Evolutionary conservation across 2,888 invertebrate genomes (phyloP).

Genomic region (Seira sanloemensis): DNA sequence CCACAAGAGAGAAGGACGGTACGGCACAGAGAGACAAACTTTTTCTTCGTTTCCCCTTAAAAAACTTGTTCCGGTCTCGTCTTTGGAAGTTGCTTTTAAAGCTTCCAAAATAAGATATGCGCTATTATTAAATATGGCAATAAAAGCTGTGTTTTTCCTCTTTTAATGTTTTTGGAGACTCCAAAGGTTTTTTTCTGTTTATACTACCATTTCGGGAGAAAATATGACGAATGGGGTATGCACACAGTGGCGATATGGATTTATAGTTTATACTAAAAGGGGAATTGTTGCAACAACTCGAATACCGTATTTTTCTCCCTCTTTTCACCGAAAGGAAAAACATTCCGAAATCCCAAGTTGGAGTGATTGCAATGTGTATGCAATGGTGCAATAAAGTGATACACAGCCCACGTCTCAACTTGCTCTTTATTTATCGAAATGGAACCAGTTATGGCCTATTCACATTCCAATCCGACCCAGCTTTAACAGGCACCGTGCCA

Average conservation of each 20-base stretch:
- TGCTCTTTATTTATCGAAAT: no score
- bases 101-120: neutral
- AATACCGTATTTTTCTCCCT: neutral
- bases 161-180: neutral
- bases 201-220: no score
- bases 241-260: no score
- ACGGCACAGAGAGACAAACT: neutral
- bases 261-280: no score
- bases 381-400: no score
- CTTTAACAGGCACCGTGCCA: no score
- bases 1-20: neutral
- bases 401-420: no score
- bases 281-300: neutral
- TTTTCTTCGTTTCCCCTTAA: conserved; percentile 14
- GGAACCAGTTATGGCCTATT: no score
- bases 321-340: neutral
- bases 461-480: no score
- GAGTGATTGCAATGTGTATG: no score
- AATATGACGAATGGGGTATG: no score
- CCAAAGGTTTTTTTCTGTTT: neutral
- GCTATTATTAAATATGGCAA: neutral
- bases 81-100: neutral
- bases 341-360: no score
- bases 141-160: neutral
- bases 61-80: neutral